Conservation (phyloP, 2,888 invertebrate species). For the Cinara cedri region DNA sequence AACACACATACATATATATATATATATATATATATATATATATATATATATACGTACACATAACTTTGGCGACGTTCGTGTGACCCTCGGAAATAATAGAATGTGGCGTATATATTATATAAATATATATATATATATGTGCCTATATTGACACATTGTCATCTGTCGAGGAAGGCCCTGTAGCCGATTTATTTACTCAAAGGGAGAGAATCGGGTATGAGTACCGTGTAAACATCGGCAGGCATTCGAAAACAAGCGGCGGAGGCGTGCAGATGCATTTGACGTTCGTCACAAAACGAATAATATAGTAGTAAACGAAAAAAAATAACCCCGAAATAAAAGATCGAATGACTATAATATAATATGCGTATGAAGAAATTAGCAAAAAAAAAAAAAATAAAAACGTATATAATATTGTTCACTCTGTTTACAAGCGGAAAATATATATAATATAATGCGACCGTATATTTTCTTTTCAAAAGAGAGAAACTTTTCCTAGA, state of each 20-base stretch:
- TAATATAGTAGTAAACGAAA: neutral
- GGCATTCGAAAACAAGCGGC: constrained; percentile 55
- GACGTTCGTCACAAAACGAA: constrained; percentile 53
- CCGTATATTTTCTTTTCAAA: too few species aligned
- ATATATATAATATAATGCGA: neutral
- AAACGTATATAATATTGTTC: neutral
- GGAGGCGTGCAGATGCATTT: constrained; percentile 56
- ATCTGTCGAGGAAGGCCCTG: constrained; percentile 47
- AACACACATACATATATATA: too few species aligned
- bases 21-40: neutral
- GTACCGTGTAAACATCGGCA: constrained; percentile 57
- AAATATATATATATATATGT: neutral
- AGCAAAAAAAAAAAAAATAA: constrained; percentile 24
- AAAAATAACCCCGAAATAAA: neutral
- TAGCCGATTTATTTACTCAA: constrained; percentile 56
- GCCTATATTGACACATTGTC: constrained; percentile 55
- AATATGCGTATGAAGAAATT: constrained; percentile 1
- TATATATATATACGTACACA: constrained; percentile 17
- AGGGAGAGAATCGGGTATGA: constrained; percentile 55
- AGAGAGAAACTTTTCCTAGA: too few species aligned
- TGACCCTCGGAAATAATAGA: constrained; percentile 54
- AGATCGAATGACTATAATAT: constrained; percentile 40
- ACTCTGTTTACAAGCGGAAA: neutral
- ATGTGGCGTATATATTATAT: neutral
- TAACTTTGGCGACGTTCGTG: constrained; percentile 51